A percentile compares a stretch with the other conserved stretches of the same genome.
These are phyloP conservation scores for Microcebus jonahi DNA, from an alignment of 2,113 vertebrate species.

Conservation along the genomic window DNA sequence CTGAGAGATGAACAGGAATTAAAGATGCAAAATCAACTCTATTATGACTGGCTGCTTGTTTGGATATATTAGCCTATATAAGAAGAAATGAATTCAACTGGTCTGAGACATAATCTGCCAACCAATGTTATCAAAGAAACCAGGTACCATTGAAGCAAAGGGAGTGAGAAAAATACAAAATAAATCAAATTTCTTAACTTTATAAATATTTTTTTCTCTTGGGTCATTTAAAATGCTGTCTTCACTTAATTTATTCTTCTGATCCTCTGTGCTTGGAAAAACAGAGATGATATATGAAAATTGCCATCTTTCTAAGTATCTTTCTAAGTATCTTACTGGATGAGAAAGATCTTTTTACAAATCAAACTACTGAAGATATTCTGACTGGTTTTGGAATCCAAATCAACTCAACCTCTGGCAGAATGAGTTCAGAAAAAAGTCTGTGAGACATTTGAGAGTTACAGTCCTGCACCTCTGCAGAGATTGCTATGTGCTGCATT, in stretches of 20 bases:
- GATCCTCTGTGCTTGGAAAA: conserved; percentile 31
- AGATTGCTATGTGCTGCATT: background rate
- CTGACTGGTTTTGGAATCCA: background rate
- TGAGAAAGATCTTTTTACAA: background rate
- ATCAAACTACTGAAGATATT: conserved; percentile 15
- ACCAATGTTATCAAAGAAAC: background rate
- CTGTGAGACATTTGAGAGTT: background rate
- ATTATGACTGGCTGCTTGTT: background rate
- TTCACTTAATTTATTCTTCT: background rate
- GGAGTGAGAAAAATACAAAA: background rate
- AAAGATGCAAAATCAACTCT: background rate
- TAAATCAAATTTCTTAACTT: background rate
- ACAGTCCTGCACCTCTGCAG: background rate
- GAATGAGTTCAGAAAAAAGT: background rate
- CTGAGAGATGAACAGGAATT: conserved; percentile 29
- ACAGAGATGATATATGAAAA: conserved; percentile 12
- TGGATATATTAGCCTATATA: background rate
- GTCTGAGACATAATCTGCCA: background rate
- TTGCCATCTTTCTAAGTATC: background rate
- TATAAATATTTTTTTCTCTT: conserved; percentile 5
- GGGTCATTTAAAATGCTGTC: background rate
- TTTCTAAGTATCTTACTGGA: background rate
- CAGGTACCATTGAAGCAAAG: background rate
- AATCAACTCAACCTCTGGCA: background rate
- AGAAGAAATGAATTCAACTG: conserved; percentile 2